Percentiles rank a stretch among this genome's conserved stretches.
Conservation (phyloP, 1,140 invertebrate genomes). For the Scaptomyza graminum region DNA sequence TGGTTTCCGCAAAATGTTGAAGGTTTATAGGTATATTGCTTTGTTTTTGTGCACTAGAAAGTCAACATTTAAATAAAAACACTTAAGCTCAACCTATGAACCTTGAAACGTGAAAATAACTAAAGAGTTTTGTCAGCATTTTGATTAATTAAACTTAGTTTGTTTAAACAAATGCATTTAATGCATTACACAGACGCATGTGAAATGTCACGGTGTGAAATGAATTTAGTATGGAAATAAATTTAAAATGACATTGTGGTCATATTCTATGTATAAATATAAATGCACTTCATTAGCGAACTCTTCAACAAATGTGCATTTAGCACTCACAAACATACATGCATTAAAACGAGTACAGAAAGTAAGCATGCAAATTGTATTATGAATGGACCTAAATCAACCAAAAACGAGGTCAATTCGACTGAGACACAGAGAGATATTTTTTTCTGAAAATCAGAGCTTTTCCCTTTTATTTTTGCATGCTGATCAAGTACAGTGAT, state of each 20-base stretch:
- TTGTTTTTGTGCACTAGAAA: conserved; percentile 23
- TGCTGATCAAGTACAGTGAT: neutral
- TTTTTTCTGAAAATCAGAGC: neutral
- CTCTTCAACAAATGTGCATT: conserved; percentile 34
- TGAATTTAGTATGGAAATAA: conserved; percentile 75
- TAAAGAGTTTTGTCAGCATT: conserved; percentile 8
- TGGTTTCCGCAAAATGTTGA: conserved; percentile 30
- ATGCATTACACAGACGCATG: conserved; percentile 24
- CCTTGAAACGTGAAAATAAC: neutral
- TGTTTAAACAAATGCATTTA: conserved; percentile 13
- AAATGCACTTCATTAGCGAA: conserved; percentile 66
- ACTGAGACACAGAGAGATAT: conserved; percentile 2
- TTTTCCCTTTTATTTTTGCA: neutral
- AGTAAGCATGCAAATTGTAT: conserved; percentile 56
- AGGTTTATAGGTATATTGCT: conserved; percentile 54
- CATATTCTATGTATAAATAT: conserved; percentile 26
- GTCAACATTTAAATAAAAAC: neutral
- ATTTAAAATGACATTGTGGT: conserved; percentile 55
- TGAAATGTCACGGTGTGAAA: conserved; percentile 40
- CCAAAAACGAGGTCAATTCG: conserved; percentile 49
- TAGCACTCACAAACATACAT: conserved; percentile 13
- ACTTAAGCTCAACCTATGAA: too few species aligned
- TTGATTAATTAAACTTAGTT: conserved; percentile 33
- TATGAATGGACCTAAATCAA: conserved; percentile 33
- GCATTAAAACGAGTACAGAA: conserved; percentile 8